Conservation (phyloP, 2,797 vertebrate genomes). For the Oreochromis mossambicus region DNA sequence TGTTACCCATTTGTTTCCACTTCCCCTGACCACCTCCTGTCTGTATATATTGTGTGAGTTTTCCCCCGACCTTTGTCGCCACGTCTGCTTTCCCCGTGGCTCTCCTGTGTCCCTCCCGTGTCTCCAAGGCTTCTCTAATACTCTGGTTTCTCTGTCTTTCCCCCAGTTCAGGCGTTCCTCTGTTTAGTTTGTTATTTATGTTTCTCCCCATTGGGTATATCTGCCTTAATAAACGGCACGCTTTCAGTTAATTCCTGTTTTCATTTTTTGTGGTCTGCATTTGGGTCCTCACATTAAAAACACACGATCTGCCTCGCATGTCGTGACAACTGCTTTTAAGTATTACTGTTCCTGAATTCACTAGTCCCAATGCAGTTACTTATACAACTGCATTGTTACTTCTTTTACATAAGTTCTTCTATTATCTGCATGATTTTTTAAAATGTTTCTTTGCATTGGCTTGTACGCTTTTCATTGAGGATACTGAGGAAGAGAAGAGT, state of each 20-base stretch:
- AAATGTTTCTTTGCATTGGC: background rate
- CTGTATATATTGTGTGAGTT: background rate
- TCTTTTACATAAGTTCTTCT: background rate
- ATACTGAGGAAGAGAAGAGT: no score
- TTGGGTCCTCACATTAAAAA: background rate
- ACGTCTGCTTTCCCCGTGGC: background rate
- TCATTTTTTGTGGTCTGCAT: background rate
- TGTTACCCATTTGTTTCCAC: background rate
- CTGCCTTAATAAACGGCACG: background rate
- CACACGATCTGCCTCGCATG: accelerated
- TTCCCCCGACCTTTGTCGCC: accelerated
- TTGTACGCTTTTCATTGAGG: background rate
- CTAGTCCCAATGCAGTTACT: background rate
- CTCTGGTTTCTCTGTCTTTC: background rate
- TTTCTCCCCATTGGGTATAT: accelerated
- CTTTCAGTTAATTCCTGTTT: background rate
- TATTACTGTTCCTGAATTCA: background rate
- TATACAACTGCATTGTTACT: background rate
- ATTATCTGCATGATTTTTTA: background rate
- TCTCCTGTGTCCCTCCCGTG: background rate
- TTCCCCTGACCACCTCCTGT: background rate
- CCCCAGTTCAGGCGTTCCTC: background rate
- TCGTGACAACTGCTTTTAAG: background rate
- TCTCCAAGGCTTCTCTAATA: background rate
- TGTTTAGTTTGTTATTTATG: background rate